phyloP scores from a whole-genome alignment of 1,140 invertebrate species.

The Drosophila mauritiana region DNA sequence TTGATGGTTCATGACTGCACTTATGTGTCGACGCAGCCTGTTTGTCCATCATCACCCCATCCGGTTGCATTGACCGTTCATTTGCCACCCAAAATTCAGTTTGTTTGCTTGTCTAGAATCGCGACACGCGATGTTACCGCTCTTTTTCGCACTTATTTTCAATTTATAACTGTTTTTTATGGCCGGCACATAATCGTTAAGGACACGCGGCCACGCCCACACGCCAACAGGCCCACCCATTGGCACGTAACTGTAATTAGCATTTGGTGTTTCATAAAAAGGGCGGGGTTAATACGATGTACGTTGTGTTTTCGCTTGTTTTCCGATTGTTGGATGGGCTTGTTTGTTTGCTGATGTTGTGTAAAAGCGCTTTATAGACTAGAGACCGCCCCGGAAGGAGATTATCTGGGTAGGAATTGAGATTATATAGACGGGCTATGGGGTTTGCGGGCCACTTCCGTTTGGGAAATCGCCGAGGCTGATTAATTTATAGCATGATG shows the following conservation, averaged over 20 bases:
- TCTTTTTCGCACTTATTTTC: slow-evolving; percentile 58
- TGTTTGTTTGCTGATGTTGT: slow-evolving; percentile 17
- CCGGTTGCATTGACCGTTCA: not conserved
- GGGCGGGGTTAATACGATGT: not conserved
- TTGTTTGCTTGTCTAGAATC: slow-evolving; percentile 36
- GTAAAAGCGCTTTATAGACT: slow-evolving; percentile 47
- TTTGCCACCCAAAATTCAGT: not conserved
- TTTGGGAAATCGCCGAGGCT: not conserved
- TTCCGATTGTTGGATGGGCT: not conserved
- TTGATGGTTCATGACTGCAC: slow-evolving; percentile 62
- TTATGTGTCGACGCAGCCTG: slow-evolving; percentile 46
- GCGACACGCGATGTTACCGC: slow-evolving; percentile 46
- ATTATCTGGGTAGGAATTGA: slow-evolving; percentile 32
- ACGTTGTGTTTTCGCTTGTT: slow-evolving; percentile 14
- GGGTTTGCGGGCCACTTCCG: slow-evolving; percentile 1
- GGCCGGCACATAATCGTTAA: slow-evolving; percentile 17
- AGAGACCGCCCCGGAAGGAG: slow-evolving; percentile 36
- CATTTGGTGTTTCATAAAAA: slow-evolving; percentile 55
- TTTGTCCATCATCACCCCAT: slow-evolving; percentile 5
- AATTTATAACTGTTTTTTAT: slow-evolving; percentile 66
- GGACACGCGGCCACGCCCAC: slow-evolving; percentile 4
- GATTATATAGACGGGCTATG: slow-evolving; percentile 16
- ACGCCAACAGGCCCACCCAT: slow-evolving; percentile 1
- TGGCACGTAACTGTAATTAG: slow-evolving; percentile 62
- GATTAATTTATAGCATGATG: slow-evolving; percentile 80